Percentiles rank a stretch among this genome's conserved stretches.
phyloP scores from a whole-genome alignment of 1,140 invertebrate genomes.

The Drosophila obscura region DNA sequence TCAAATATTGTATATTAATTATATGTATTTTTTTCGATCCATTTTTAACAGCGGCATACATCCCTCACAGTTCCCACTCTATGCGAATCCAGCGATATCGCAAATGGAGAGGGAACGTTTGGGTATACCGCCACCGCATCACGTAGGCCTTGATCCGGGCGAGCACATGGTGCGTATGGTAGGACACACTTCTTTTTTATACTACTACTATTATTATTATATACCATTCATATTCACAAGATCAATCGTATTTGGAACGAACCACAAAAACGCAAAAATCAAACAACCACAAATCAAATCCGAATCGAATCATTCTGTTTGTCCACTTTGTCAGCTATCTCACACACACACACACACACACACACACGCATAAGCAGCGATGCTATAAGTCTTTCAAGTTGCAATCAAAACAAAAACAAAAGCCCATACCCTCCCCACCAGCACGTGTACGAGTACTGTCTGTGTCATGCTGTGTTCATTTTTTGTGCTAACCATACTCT shows the following conservation, averaged over 20 bases:
- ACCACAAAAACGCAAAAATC: constrained; percentile 24
- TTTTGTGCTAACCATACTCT: constrained; percentile 50
- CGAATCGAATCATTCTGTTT: constrained; percentile 61
- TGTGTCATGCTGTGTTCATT: constrained; percentile 50
- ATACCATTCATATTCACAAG: constrained; percentile 78
- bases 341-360: constrained; percentile 33
- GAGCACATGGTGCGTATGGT: constrained; percentile 86
- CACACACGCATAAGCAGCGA: not conserved
- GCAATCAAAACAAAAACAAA: constrained; percentile 35
- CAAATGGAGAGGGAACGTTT: constrained; percentile 94
- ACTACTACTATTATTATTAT: constrained; percentile 5
- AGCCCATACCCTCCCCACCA: constrained; percentile 15
- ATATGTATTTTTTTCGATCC: not conserved
- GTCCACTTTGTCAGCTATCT: constrained; percentile 58
- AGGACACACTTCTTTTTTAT: constrained; percentile 85
- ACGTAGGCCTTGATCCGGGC: constrained; percentile 86
- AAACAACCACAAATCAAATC: constrained; percentile 43
- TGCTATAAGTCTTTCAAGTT: constrained; percentile 14
- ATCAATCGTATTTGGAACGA: constrained; percentile 84
- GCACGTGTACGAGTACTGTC: constrained; percentile 27
- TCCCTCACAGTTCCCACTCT: constrained; percentile 86
- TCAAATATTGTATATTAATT: not conserved
- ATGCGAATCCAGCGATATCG: constrained; percentile 88
- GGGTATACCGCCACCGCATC: constrained; percentile 88
- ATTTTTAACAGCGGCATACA: constrained; percentile 85